Evolutionary conservation across 2,888 invertebrate species (phyloP).

Genomic region (Phorcus lineatus): DNA sequence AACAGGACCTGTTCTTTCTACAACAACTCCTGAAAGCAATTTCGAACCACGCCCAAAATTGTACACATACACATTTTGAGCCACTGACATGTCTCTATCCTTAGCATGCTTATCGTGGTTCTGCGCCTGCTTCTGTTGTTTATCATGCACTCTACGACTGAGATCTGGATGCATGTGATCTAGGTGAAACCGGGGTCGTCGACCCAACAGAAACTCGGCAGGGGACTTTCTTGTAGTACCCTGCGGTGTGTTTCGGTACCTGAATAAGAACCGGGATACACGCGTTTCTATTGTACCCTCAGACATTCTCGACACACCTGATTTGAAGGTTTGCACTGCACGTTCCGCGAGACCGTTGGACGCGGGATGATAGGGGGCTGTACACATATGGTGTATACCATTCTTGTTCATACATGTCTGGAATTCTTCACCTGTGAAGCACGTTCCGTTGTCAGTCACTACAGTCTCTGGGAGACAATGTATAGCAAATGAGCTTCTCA

Average conservation of each 20-base stretch:
- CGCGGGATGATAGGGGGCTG: slow-evolving; percentile 7
- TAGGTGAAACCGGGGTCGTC: neutral
- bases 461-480: slow-evolving; percentile 37
- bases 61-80: neutral
- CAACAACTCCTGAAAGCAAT: neutral
- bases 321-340: slow-evolving; percentile 43
- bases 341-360: slow-evolving; percentile 43
- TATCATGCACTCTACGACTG: slow-evolving; percentile 24
- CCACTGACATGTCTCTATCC: neutral
- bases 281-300: neutral
- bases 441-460: slow-evolving; percentile 49
- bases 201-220: slow-evolving; percentile 24
- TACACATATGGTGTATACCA: slow-evolving; percentile 40
- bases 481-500: too few species aligned
- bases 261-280: neutral
- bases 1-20: neutral
- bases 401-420: slow-evolving; percentile 34
- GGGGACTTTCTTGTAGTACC: slow-evolving; percentile 26
- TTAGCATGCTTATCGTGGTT: neutral
- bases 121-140: slow-evolving; percentile 13
- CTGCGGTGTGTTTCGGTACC: neutral
- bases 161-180: neutral
- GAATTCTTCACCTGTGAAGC: slow-evolving; percentile 47
- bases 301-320: slow-evolving; percentile 4
- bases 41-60: neutral